Evolutionary conservation across 92 coral and sea anemone genomes (phyloP), one percentile per base, ranked within the genome.

Genomic region (Porites divaricata): DNA sequence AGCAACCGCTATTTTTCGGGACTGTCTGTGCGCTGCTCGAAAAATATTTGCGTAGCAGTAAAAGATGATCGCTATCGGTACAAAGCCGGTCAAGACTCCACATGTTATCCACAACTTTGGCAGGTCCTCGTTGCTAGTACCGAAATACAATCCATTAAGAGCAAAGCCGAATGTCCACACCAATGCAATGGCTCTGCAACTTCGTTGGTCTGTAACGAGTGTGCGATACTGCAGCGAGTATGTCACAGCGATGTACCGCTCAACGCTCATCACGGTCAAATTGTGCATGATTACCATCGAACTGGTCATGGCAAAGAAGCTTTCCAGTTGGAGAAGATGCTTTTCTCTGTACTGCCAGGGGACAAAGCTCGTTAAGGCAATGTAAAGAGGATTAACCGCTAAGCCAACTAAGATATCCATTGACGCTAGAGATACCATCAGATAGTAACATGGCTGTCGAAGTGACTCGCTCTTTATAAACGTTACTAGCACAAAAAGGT

Each of bases 341-440:
- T 70, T 48, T 28, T 85, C 81, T 51, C 86, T 83, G 63, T 68
- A 57, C n/a, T 82, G 77, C 82, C 93, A 93, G 1, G 77, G 57
- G 6, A 74, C 72, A 72, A 84, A 41, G 51, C 58, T 78, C 24
- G 82, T 68, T 14, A 87, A 53, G 15, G 79, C 76, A 22, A 78
- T 49, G 54, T 86, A 70, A 10, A 86, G 26, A n/a, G 96, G 96
- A 63, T 87, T 90, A 9, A 93, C 82, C 24, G 90, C 49, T n/a
- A 88, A 6, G 21, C 96, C 96, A 2, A 93, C 94, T 1, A 88
- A 24, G 4, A 85, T 72, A 70, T 93, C 96, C 6, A 91, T 93
- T 19, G 83, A 52, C 0, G 96, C 93, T 26, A 93, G 84, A 5
- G 96, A 93, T 1, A 87, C 72, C 35, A 93, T 79, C 50, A 87